phyloP scores from a whole-genome alignment of 2,888 invertebrate species.

The Acronicta leporina region DNA sequence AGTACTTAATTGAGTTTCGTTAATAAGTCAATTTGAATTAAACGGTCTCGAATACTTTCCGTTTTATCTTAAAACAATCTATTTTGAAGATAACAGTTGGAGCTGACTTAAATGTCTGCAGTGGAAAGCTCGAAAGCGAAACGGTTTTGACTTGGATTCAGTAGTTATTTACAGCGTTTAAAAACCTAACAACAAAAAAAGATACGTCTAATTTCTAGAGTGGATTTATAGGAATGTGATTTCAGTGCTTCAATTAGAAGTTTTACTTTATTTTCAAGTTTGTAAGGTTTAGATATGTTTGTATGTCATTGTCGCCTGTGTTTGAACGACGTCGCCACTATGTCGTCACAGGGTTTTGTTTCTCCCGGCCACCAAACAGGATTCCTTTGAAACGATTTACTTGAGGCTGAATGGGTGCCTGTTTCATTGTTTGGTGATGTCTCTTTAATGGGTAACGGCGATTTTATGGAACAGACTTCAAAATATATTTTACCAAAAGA shows the following conservation, averaged over 20 bases:
- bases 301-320: constrained; percentile 31
- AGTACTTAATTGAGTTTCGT: constrained; percentile 45
- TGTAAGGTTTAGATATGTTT: constrained; percentile 50
- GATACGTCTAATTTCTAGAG: constrained; percentile 51
- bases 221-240: constrained; percentile 50
- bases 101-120: constrained; percentile 19
- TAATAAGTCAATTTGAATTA: constrained; percentile 51
- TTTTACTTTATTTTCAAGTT: constrained; percentile 40
- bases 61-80: constrained; percentile 50
- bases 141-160: constrained; percentile 34
- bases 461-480: constrained; percentile 38
- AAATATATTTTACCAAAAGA: background rate
- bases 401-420: constrained; percentile 71
- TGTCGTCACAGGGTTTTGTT: constrained; percentile 66
- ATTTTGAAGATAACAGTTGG: constrained; percentile 36
- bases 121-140: constrained; percentile 46
- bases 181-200: constrained; percentile 48
- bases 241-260: constrained; percentile 16
- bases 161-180: constrained; percentile 37
- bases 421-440: constrained; percentile 72
- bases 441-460: constrained; percentile 53
- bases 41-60: constrained; percentile 49
- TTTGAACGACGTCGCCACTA: constrained; percentile 47
- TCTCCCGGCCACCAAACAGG: constrained; percentile 73
- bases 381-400: constrained; percentile 75